Evolutionary conservation across 2,797 vertebrate genomes (phyloP).

Genomic region (Channa striata): DNA sequence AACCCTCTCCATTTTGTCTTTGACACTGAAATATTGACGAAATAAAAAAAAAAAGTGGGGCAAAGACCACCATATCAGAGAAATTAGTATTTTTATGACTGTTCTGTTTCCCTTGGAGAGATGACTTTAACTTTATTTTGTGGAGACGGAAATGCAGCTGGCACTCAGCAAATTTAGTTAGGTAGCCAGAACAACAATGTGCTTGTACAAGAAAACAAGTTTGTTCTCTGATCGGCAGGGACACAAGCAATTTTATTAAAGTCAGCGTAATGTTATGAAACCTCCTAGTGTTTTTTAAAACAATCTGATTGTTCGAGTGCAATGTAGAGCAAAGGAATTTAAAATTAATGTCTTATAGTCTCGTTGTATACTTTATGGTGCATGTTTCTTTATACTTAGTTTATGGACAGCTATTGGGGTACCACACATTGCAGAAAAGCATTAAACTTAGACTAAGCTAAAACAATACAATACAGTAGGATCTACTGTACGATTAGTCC

Average conservation of each 20-base stretch:
- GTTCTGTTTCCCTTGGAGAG: conserved; percentile 49
- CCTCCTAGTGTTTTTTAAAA: conserved; percentile 14
- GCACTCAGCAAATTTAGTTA: conserved; percentile 72
- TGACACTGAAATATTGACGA: conserved; percentile 57
- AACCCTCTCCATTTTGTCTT: conserved; percentile 33
- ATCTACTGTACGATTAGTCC: too few species aligned
- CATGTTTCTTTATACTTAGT: too few species aligned
- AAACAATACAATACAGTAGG: too few species aligned
- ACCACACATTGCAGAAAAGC: too few species aligned
- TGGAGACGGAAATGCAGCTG: conserved; percentile 62
- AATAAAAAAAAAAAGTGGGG: conserved; percentile 42
- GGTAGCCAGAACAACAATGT: conserved; percentile 43
- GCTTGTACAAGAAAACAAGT: conserved; percentile 51
- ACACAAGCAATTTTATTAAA: conserved; percentile 61
- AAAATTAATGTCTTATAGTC: neutral
- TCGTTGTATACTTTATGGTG: too few species aligned
- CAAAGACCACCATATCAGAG: conserved; percentile 46
- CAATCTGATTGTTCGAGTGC: too few species aligned
- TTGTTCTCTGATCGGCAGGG: conserved; percentile 49
- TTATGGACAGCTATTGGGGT: too few species aligned
- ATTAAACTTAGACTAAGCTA: too few species aligned
- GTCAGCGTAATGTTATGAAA: conserved; percentile 49
- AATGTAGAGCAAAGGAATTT: neutral
- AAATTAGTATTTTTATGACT: conserved; percentile 53
- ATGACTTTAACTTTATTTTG: conserved; percentile 73